Percentiles rank a stretch among this genome's conserved stretches.
Conservation (phyloP, 2,113 vertebrate species). For the Pygoscelis antarcticus region DNA sequence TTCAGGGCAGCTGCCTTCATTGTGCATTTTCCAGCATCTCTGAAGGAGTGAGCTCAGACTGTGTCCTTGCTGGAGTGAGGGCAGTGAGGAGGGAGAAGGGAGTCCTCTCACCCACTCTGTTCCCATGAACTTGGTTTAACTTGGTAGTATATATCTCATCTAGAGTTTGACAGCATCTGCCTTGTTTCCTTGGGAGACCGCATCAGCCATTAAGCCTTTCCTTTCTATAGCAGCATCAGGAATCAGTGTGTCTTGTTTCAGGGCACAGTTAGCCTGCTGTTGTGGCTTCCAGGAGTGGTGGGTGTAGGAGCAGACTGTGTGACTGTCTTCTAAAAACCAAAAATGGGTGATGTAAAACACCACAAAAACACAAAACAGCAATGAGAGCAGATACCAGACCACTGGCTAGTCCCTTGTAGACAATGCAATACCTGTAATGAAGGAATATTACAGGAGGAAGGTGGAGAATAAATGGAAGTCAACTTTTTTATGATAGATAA, state of each 20-base stretch:
- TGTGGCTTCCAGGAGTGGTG: background rate
- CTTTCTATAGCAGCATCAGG: background rate
- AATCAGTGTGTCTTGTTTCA: background rate
- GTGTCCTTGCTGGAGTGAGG: background rate
- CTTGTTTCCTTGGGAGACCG: background rate
- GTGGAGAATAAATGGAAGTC: background rate
- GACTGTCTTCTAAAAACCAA: background rate
- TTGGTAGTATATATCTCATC: background rate
- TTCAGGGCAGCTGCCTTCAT: background rate
- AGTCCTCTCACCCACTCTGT: background rate
- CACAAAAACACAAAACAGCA: background rate
- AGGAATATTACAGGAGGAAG: background rate
- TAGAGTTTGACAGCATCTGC: background rate
- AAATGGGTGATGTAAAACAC: background rate
- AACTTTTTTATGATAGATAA: accelerated
- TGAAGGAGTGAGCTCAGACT: background rate
- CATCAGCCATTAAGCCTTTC: background rate
- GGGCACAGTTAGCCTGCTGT: too few relatives aligned
- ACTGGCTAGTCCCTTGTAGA: background rate
- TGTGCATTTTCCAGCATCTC: background rate
- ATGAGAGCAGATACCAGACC: background rate
- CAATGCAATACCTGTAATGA: background rate
- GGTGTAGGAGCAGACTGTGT: background rate
- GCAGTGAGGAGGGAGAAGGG: background rate
- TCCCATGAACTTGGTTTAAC: background rate